phyloP scores from a whole-genome alignment of 2,113 vertebrate species.

The Carassius gibelio region DNA sequence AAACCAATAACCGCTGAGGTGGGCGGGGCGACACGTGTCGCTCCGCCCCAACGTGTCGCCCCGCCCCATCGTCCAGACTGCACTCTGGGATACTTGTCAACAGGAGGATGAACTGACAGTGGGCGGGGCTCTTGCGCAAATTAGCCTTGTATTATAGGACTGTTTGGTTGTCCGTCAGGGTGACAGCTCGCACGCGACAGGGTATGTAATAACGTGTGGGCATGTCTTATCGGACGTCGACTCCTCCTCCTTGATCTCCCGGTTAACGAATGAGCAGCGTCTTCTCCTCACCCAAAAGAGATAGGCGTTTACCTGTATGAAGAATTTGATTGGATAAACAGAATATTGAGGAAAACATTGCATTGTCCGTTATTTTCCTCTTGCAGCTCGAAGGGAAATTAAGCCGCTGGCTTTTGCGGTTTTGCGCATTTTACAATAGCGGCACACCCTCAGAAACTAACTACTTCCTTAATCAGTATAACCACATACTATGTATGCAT shows the following conservation, averaged over 20 bases:
- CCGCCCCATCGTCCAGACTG: too few relatives aligned
- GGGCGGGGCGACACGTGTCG: too few relatives aligned
- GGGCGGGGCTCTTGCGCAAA: slow-evolving; percentile 51
- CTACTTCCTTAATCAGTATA: background rate
- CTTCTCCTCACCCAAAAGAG: background rate
- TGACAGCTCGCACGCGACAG: background rate
- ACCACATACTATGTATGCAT: background rate
- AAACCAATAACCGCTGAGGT: too few relatives aligned
- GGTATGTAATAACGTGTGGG: background rate
- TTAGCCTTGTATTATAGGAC: slow-evolving; percentile 58
- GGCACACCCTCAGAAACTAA: background rate
- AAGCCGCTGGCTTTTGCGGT: background rate
- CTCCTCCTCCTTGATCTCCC: background rate
- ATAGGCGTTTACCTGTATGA: slow-evolving; percentile 46
- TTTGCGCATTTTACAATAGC: background rate
- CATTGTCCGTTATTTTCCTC: background rate
- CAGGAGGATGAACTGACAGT: slow-evolving; percentile 6
- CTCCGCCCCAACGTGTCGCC: too few relatives aligned
- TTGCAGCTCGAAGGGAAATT: background rate
- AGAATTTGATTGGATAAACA: slow-evolving; percentile 60
- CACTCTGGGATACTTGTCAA: too few relatives aligned
- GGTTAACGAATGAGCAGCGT: background rate
- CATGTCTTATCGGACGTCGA: slow-evolving; percentile 32
- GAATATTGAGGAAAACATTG: background rate
- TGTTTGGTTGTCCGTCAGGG: slow-evolving; percentile 20